These are phyloP conservation scores for Sesia bembeciformis DNA, from an alignment of 2,888 invertebrate species.

Conservation along the genomic window DNA sequence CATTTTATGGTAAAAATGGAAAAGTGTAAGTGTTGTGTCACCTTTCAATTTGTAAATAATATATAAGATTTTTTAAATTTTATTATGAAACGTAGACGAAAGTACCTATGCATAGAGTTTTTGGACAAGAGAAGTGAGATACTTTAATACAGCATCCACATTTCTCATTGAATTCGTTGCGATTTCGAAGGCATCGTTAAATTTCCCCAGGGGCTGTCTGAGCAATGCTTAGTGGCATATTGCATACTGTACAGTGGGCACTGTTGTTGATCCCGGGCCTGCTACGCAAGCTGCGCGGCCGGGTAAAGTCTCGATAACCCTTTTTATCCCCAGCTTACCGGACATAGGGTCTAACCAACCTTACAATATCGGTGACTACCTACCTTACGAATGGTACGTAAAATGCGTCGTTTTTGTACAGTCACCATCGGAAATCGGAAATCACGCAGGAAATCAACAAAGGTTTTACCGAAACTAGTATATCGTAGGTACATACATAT, in stretches of 20 bases:
- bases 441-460: too few relatives aligned
- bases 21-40: too few relatives aligned
- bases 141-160: not conserved
- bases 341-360: not conserved
- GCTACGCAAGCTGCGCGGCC: not conserved
- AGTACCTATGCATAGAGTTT: too few relatives aligned
- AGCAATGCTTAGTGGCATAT: not conserved
- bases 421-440: too few relatives aligned
- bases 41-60: not conserved
- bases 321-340: not conserved
- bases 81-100: not conserved
- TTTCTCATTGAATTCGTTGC: not conserved
- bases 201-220: not conserved
- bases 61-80: not conserved
- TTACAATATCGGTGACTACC: not conserved
- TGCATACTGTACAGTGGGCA: not conserved
- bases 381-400: not conserved
- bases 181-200: not conserved
- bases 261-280: not conserved
- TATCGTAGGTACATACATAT: too few relatives aligned
- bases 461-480: too few relatives aligned
- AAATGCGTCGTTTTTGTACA: not conserved
- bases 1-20: too few relatives aligned
- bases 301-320: not conserved
- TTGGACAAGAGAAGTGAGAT: not conserved